A percentile compares a stretch with the other conserved stretches of the same genome.
Conservation (phyloP, 2,797 vertebrate genomes). For the Chloroceryle amazona region DNA sequence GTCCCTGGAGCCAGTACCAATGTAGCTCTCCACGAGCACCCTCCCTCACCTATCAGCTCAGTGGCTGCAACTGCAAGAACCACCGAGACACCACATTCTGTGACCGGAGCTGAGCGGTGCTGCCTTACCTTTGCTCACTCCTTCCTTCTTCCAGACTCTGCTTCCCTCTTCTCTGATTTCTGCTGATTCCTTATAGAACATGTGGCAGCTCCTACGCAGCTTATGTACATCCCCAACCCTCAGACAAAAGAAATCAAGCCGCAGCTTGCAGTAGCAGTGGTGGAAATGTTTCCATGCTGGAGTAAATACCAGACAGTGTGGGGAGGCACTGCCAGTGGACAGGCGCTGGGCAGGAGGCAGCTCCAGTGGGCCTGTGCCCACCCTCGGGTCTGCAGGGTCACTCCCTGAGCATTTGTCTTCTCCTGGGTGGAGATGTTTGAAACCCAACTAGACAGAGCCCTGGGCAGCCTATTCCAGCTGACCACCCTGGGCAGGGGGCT, state of each 20-base stretch:
- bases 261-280: background rate
- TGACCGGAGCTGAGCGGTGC: background rate
- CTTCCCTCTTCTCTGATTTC: background rate
- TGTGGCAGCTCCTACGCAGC: background rate
- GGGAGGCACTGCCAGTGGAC: background rate
- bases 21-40: background rate
- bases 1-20: too few relatives aligned
- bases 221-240: background rate
- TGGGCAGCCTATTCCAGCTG: background rate
- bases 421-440: background rate
- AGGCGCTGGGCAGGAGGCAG: background rate
- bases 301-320: conserved; percentile 16
- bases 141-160: background rate
- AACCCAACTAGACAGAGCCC: background rate
- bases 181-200: background rate
- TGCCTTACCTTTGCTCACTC: background rate
- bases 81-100: fast-evolving
- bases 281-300: conserved; percentile 30
- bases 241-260: conserved; percentile 46
- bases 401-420: background rate
- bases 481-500: background rate
- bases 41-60: background rate
- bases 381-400: background rate
- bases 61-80: background rate
- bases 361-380: fast-evolving